Evolutionary conservation across 2,888 invertebrate species (phyloP), one percentile per base, ranked within the genome.

Genomic region (Lasioglossum lativentre): DNA sequence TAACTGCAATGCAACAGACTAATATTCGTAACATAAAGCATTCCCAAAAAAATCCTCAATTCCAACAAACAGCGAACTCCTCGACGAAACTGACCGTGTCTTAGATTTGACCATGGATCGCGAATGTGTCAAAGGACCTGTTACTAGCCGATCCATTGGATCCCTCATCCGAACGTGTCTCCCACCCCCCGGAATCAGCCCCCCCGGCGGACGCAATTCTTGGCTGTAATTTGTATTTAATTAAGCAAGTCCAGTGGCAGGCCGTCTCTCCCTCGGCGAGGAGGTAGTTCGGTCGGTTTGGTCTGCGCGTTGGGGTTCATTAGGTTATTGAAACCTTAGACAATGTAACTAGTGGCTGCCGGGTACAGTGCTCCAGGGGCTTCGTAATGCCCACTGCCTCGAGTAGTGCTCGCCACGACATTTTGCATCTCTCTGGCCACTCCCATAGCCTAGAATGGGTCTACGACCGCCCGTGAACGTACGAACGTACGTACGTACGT

Each of bases 271-370:
- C 82, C 83, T 79, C 82, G 78, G 83, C 85, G 80, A 82, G 86
- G 77, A 83, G 89, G 75, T 87, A 88, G 91, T 88, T 85, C 90
- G 83, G 86, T 88, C 82, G 89, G 91, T 90, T 90, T 83, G 89
- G 90, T 89, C 89, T 78, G 89, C 80, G 90, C 90, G 90, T 82
- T 88, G 89, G 89, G 91, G 91, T 94, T 94, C 94, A 94, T 94
- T 94, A 93, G 93, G 94, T 94, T 94, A 94, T 94, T 93, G 94
- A 94, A 94, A 93, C 94, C 94, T 94, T 94, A 94, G 94, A 93
- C 93, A 93, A 93, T 93, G 93, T 93, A 93, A 93, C 93, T 92
- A 91, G 91, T 88, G 92, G 88, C 90, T 89, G 90, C 89, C 90
- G 90, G 83, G 87, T 89, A 90, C 86, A 86, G 90, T 90, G 92